Percentiles rank a stretch among this genome's conserved stretches.
These are phyloP conservation scores for Pediacus dermestoides DNA, from an alignment of 2,888 invertebrate genomes.

Conservation along the genomic window DNA sequence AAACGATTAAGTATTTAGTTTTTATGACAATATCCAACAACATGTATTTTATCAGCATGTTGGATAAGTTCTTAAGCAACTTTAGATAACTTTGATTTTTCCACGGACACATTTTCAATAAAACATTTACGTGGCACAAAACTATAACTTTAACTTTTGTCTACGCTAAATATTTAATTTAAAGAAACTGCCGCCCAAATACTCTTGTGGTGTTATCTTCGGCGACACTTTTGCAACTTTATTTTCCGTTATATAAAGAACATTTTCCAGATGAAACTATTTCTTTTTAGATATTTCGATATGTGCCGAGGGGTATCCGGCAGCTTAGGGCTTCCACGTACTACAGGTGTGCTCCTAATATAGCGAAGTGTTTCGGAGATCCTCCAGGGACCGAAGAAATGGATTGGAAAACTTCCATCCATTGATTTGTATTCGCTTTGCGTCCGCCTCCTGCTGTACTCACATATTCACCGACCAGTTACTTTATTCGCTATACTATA, in stretches of 20 bases:
- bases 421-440: slow-evolving; percentile 50
- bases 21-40: too few relatives aligned
- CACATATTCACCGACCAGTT: slow-evolving; percentile 42
- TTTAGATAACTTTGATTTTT: too few relatives aligned
- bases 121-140: too few relatives aligned
- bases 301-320: background rate
- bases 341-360: slow-evolving; percentile 44
- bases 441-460: slow-evolving; percentile 37
- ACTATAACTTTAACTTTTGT: too few relatives aligned
- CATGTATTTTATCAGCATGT: too few relatives aligned
- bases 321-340: slow-evolving; percentile 22
- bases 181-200: too few relatives aligned
- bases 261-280: slow-evolving; percentile 20
- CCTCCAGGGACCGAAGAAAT: slow-evolving; percentile 41
- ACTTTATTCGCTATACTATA: slow-evolving; percentile 34
- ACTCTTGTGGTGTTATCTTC: background rate
- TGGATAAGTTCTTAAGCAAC: too few relatives aligned
- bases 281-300: slow-evolving; percentile 15
- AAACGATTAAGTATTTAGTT: too few relatives aligned
- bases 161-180: slow-evolving; percentile 6
- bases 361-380: slow-evolving; percentile 38
- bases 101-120: too few relatives aligned
- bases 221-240: slow-evolving; percentile 4
- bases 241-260: slow-evolving; percentile 11
- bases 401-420: slow-evolving; percentile 52